Base-by-base conservation (phyloP, 2,888 invertebrate species). In the Serripes groenlandicus region DNA sequence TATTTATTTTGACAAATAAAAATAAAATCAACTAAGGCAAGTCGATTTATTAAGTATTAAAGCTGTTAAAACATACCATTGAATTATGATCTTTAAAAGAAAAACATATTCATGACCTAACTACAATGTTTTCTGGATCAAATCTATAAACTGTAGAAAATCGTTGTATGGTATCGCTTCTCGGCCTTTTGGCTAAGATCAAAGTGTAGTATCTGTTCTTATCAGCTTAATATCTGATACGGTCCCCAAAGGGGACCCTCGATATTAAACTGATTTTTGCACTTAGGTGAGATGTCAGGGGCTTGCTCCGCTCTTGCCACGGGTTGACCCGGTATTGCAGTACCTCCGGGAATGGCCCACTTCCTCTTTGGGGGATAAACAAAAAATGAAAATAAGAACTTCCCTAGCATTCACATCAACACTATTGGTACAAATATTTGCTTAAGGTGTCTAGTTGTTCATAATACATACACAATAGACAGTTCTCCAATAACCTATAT, bases 151-250 rank as follows among this genome's bases (percentile, higher is more conserved):
- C 15, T 42, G 42, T 42, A 7, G 9, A 42, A 42, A 42, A 11
- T 42, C 9, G 15, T 11, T 11, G 42, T n/a, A n/a, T n/a, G 62
- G 34, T 62, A 62, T 62, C 62, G 62, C 62, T 62, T 62, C 62
- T 62, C 88, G 88, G 88, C 88, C 88, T 88, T 88, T 88, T 88
- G 88, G 89, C 87, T 87, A 89, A 86, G 87, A 89, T 90, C 89
- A 90, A 89, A 90, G 89, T 89, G 89, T 89, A 89, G 91, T 92
- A 96, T 96, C 96, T 96, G 96, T 96, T 96, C 96, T 96, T 96
- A 96, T 96, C 96, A 96, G 96, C 96, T 96, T 96, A 96, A 96
- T 96, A 96, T 96, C 96, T 96, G 96, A 96, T 96, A 96, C 95
- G 95, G 94, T 93, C 94, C 94, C 95, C 95, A 95, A 94, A 95